Evolutionary conservation across 2,888 invertebrate genomes (phyloP), one percentile per base, ranked within the genome.

Genomic region (Micoletzkya japonica): DNA sequence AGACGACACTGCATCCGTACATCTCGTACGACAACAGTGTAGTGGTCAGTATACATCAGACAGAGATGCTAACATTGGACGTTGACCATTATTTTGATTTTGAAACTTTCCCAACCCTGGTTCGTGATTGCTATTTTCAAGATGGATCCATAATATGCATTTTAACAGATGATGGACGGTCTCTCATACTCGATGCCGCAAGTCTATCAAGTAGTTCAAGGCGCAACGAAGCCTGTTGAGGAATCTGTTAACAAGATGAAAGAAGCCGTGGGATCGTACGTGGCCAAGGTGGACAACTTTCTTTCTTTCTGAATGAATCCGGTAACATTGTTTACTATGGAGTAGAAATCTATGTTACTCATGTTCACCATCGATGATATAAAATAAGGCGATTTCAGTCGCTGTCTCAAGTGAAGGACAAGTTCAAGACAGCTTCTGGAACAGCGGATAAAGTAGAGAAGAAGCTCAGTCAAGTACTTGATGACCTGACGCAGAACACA

Each of bases 401-500:
- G 3, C 61, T 61, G 17, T 61, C 61, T 0, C 50, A 36, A 6
- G 17, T 64, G 6, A 24, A 52, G 20, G 50, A 50, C 28, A 30
- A 64, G 36, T 36, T 64, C 36, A n/a, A 30, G 50, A 50, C 64
- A n/a, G 34, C 52, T 1, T 30, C 64, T 14, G 52, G 36, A 20
- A 64, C 64, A 1, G 36, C 52, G 24, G 30, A 10, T 1, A 34
- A 64, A 39, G 36, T 64, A 17, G 64, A 64, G 52, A 64, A 50
- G n/a, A 17, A 17, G 14, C 36, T 64, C 50, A 50, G 52, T 34
- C 24, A 64, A 36, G 28, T 52, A 6, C 20, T 64, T 6, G 52
- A 64, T 34, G 64, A 64, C 10, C 64, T 64, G 24, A 64, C 64
- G 24, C 32, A 50, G 34, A 50, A 64, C 14, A 64, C 64, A 4